phyloP scores from a whole-genome alignment of 1,140 invertebrate genomes.

The Ridgeia piscesae region DNA sequence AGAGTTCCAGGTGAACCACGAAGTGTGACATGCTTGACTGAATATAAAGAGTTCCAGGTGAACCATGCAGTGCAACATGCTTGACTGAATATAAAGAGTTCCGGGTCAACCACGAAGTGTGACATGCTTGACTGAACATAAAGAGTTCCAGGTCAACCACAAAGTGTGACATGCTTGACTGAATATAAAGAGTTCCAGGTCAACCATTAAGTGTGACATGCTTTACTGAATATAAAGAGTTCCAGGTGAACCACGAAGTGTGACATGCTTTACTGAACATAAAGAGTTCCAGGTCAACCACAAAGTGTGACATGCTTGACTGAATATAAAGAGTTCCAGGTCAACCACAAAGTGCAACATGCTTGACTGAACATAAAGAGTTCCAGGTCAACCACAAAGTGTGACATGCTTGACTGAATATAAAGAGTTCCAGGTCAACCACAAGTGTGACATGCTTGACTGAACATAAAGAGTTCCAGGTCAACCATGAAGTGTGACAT shows the following conservation, averaged over 20 bases:
- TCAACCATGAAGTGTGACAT: background rate
- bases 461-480: too few species aligned
- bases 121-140: background rate
- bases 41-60: background rate
- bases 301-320: background rate
- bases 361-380: background rate
- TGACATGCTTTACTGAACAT: background rate
- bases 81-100: background rate
- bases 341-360: background rate
- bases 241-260: too few species aligned
- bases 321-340: background rate
- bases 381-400: background rate
- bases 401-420: background rate
- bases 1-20: background rate
- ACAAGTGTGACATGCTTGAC: background rate
- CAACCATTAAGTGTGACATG: background rate
- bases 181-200: background rate
- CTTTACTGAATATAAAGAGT: background rate
- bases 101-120: background rate
- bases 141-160: background rate
- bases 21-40: background rate
- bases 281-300: background rate
- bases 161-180: background rate
- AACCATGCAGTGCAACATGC: background rate
- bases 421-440: background rate